phyloP scores from a whole-genome alignment of 2,888 invertebrate species.

The Nysson spinosus region DNA sequence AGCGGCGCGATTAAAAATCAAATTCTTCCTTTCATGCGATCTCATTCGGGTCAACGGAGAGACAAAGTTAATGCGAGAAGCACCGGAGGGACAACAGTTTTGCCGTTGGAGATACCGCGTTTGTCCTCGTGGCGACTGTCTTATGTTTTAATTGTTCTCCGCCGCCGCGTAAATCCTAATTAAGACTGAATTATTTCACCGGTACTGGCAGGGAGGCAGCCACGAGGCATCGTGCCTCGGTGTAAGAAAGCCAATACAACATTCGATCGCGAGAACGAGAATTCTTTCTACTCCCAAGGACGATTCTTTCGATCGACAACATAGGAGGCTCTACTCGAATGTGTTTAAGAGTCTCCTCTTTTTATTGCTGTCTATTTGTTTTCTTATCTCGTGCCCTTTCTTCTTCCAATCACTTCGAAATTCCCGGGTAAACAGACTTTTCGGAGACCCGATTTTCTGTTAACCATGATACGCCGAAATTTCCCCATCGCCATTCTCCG shows the following conservation, averaged over 20 bases:
- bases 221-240: conserved; percentile 12
- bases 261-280: conserved; percentile 33
- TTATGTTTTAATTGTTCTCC: conserved; percentile 71
- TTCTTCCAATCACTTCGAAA: background rate
- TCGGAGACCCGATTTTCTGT: background rate
- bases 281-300: conserved; percentile 46
- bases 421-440: background rate
- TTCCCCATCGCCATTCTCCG: no score
- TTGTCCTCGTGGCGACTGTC: conserved; percentile 56
- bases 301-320: conserved; percentile 34
- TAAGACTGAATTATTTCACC: conserved; percentile 71
- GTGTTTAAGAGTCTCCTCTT: conserved; percentile 5
- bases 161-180: conserved; percentile 71
- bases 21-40: conserved; percentile 27
- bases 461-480: no score
- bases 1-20: conserved; percentile 31
- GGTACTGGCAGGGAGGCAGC: conserved; percentile 29
- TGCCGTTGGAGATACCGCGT: conserved; percentile 21
- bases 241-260: conserved; percentile 42
- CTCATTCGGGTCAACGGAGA: conserved; percentile 1
- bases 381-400: background rate
- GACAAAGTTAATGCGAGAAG: background rate
- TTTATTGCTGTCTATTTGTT: conserved; percentile 17
- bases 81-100: conserved; percentile 38
- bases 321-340: conserved; percentile 16